phyloP scores from a whole-genome alignment of 1,140 invertebrate species.

The Pseudoatta argentina region DNA sequence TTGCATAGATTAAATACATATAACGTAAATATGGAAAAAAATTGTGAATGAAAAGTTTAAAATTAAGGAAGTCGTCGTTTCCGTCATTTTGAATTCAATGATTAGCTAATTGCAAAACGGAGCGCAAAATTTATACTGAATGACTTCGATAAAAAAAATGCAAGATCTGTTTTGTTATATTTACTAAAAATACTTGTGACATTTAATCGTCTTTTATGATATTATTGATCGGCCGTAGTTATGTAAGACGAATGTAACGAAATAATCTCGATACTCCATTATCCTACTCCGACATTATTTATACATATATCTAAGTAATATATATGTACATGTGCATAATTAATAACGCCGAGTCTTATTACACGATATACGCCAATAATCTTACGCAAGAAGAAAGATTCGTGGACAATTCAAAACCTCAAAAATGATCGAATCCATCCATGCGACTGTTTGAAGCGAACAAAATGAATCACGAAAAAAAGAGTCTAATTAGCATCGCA shows the following conservation, averaged over 20 bases:
- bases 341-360: neutral
- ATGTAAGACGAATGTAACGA: conserved; percentile 15
- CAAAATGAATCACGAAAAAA: neutral
- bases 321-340: neutral
- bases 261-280: conserved; percentile 19
- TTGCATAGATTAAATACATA: neutral
- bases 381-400: neutral
- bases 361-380: neutral
- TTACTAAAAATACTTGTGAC: neutral
- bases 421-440: neutral
- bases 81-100: neutral
- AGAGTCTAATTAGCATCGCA: neutral
- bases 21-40: neutral
- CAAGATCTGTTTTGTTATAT: neutral
- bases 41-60: neutral
- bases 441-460: neutral
- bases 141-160: conserved; percentile 23
- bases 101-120: conserved; percentile 16
- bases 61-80: neutral
- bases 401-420: neutral
- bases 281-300: neutral
- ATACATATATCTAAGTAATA: neutral
- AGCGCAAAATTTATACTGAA: neutral
- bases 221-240: neutral
- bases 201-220: conserved; percentile 21